phyloP scores from a whole-genome alignment of 2,888 invertebrate species.

The Nezara viridula region DNA sequence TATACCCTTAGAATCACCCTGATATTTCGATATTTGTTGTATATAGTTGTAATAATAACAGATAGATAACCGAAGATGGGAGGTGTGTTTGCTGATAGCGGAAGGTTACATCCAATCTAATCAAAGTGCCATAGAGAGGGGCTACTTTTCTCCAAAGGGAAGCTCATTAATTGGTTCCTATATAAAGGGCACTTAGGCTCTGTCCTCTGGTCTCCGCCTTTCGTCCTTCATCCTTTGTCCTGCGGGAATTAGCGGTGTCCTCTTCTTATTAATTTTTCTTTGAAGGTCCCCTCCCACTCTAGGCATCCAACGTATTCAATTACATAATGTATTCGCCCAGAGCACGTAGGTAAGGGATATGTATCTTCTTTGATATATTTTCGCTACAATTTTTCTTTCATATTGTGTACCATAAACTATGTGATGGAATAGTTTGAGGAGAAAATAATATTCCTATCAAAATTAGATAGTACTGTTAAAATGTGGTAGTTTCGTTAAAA shows the following conservation, averaged over 20 bases:
- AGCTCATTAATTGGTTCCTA: background rate
- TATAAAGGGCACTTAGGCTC: background rate
- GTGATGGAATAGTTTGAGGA: too few species aligned
- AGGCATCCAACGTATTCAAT: background rate
- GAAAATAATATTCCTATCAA: too few species aligned
- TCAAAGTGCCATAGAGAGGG: background rate
- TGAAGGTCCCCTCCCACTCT: background rate
- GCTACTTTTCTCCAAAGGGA: background rate
- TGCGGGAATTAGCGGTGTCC: background rate
- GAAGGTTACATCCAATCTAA: background rate
- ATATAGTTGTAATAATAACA: too few species aligned
- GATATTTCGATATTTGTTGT: too few species aligned
- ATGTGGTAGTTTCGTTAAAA: too few species aligned
- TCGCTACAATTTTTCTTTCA: too few species aligned
- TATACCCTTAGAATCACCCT: too few species aligned
- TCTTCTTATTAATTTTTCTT: conserved; percentile 7
- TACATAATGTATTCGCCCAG: background rate
- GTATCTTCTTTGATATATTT: too few species aligned
- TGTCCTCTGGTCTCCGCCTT: background rate
- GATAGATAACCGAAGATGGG: too few species aligned
- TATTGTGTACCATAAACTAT: too few species aligned
- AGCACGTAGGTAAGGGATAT: too few species aligned
- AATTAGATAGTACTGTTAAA: too few species aligned
- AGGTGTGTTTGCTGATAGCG: background rate
- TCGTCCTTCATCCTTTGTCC: background rate